These are phyloP conservation scores for Delichon dasypus DNA, from an alignment of 2,797 vertebrate species.

Conservation along the genomic window DNA sequence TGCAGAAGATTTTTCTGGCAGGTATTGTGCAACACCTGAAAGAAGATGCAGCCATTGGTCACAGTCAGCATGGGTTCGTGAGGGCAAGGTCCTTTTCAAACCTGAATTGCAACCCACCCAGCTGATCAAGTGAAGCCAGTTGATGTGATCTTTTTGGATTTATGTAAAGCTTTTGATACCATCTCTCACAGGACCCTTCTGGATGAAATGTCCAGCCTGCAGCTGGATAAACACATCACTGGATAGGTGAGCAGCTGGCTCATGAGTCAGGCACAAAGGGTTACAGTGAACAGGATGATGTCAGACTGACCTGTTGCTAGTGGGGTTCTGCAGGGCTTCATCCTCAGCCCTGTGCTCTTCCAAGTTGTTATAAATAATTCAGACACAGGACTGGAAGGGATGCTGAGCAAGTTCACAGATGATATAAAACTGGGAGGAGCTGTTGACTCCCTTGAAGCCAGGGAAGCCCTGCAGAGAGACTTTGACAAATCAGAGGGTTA, in stretches of 20 bases:
- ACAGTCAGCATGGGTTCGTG: fast-evolving
- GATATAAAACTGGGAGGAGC: neutral
- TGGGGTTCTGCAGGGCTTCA: neutral
- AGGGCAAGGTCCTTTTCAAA: neutral
- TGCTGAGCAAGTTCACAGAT: neutral
- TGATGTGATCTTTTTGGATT: neutral
- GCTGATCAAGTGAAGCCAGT: neutral
- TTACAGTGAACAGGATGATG: neutral
- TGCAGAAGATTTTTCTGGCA: neutral
- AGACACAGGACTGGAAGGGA: neutral
- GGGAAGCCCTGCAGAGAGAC: neutral
- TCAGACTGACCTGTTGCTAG: neutral
- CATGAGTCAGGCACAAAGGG: neutral
- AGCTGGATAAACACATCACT: neutral
- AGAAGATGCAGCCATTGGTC: neutral
- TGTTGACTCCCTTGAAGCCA: neutral
- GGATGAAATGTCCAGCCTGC: neutral
- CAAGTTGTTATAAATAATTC: fast-evolving
- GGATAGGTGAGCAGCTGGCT: neutral
- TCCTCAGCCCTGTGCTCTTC: neutral
- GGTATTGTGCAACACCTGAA: neutral
- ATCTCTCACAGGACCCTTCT: neutral
- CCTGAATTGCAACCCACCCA: neutral
- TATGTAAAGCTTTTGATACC: neutral
- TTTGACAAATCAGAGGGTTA: neutral